Conservation (phyloP, 2,797 vertebrate genomes). For the Myoxocephalus aenaeus region DNA sequence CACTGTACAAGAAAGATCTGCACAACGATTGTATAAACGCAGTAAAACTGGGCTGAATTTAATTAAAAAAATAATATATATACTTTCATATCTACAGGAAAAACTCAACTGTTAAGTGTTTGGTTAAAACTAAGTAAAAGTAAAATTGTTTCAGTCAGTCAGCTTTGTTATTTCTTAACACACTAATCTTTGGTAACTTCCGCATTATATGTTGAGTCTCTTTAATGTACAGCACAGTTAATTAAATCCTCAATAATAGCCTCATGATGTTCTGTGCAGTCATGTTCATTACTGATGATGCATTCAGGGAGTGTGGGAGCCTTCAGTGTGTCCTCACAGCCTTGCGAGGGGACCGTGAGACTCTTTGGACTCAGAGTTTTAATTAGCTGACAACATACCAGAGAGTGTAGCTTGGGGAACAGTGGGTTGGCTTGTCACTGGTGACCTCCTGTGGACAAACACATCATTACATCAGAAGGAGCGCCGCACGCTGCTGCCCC, state of each 20-base stretch:
- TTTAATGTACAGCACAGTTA: slow-evolving; percentile 10
- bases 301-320: slow-evolving; percentile 34
- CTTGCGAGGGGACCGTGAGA: slow-evolving; percentile 40
- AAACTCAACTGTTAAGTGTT: background rate
- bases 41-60: background rate
- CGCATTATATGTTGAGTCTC: background rate
- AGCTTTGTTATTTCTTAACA: slow-evolving; percentile 1
- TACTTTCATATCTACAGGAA: background rate
- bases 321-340: slow-evolving; percentile 42
- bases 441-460: slow-evolving; percentile 90
- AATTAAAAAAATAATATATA: background rate
- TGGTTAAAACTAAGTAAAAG: background rate
- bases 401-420: slow-evolving; percentile 95
- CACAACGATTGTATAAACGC: background rate
- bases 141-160: background rate
- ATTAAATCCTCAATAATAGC: slow-evolving; percentile 13
- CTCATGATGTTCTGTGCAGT: slow-evolving; percentile 22
- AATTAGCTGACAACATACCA: slow-evolving; percentile 85
- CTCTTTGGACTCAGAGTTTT: slow-evolving; percentile 57
- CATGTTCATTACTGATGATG: slow-evolving; percentile 39
- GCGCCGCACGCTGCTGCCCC: slow-evolving; percentile 60
- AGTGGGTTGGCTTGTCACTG: slow-evolving; percentile 89
- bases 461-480: slow-evolving; percentile 67
- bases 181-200: background rate
- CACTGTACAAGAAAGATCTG: background rate